Percentiles rank a stretch among this genome's conserved stretches.
phyloP scores from a whole-genome alignment of 2,888 invertebrate genomes.

The Euproctis similis region DNA sequence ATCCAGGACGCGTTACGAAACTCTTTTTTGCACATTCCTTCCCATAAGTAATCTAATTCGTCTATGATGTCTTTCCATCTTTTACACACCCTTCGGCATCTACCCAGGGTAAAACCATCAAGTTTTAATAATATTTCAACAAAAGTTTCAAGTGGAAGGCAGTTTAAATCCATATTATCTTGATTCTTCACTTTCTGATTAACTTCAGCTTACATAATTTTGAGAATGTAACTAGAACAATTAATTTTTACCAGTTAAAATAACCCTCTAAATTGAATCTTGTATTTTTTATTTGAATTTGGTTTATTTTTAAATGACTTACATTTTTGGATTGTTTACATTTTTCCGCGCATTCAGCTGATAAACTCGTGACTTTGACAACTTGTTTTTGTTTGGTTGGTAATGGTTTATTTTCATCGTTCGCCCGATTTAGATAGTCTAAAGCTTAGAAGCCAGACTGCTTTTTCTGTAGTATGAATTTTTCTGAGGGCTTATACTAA shows the following conservation, averaged over 20 bases:
- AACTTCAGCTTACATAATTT: too few species aligned
- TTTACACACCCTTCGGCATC: conserved; percentile 48
- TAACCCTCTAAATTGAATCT: too few species aligned
- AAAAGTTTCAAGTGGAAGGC: conserved; percentile 50
- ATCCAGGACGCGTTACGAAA: conserved; percentile 42
- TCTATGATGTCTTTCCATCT: conserved; percentile 48
- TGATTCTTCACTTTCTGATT: conserved; percentile 1
- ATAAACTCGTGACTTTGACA: not conserved
- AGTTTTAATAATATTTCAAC: conserved; percentile 43
- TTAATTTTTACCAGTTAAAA: too few species aligned
- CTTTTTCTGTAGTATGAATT: too few species aligned
- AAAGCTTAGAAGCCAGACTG: too few species aligned
- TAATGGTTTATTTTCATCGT: too few species aligned
- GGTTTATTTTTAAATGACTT: too few species aligned
- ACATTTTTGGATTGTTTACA: too few species aligned
- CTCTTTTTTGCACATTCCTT: conserved; percentile 41
- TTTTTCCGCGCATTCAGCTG: not conserved
- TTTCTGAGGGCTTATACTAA: too few species aligned
- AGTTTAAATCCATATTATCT: conserved; percentile 27
- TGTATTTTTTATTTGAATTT: too few species aligned
- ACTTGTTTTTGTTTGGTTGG: not conserved
- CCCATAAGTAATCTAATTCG: conserved; percentile 44
- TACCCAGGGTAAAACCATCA: conserved; percentile 44
- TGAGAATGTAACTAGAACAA: too few species aligned
- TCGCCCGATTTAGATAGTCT: too few species aligned